phyloP scores from a whole-genome alignment of 2,113 vertebrate genomes.

The Carettochelys insculpta region DNA sequence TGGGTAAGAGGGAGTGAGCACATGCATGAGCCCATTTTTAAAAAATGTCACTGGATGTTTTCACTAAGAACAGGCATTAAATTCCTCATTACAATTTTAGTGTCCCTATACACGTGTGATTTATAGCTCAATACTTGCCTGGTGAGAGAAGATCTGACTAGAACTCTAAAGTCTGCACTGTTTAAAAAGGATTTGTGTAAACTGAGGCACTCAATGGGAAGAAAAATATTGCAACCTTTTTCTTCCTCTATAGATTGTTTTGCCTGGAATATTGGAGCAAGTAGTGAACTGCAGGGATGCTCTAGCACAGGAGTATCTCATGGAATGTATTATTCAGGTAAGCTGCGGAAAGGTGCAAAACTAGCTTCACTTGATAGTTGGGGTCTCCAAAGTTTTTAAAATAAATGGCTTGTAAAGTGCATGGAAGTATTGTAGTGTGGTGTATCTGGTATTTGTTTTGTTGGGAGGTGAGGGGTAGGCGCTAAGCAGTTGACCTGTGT shows the following conservation, averaged over 20 bases:
- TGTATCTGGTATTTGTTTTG: too few species aligned
- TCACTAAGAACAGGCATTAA: neutral
- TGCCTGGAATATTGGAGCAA: conserved; percentile 95
- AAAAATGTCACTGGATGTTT: neutral
- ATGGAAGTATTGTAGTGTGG: too few species aligned
- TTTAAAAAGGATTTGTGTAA: neutral
- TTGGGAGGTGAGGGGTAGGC: neutral
- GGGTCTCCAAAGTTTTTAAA: neutral
- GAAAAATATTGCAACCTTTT: neutral
- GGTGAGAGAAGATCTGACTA: neutral
- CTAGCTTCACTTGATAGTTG: neutral
- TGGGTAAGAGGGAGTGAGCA: accelerated
- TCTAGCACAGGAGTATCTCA: conserved; percentile 97
- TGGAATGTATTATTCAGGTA: conserved; percentile 99
- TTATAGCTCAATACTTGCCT: neutral
- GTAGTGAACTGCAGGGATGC: conserved; percentile 98
- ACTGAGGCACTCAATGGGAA: neutral
- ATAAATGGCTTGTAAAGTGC: neutral
- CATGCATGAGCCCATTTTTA: neutral
- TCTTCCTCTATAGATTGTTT: conserved; percentile 83
- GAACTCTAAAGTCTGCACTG: neutral
- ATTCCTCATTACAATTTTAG: too few species aligned
- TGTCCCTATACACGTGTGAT: neutral
- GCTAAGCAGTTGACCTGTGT: neutral
- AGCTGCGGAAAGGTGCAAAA: neutral